Evolutionary conservation across 2,113 vertebrate species (phyloP).

Genomic region (Ceyx cyanopectus): DNA sequence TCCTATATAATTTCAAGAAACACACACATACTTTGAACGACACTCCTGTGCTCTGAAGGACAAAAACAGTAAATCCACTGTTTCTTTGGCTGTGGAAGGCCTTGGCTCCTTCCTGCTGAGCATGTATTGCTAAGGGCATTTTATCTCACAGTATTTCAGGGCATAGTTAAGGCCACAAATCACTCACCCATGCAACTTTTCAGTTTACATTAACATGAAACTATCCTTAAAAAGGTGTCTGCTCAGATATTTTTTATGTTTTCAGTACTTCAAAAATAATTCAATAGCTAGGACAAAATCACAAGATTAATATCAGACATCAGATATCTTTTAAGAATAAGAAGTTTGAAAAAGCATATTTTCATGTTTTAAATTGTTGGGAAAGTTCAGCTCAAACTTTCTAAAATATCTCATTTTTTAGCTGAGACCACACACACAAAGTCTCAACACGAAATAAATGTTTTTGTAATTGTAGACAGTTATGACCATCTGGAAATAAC

Average conservation of each 20-base stretch:
- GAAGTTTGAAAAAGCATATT: background rate
- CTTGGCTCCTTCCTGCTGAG: background rate
- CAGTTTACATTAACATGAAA: background rate
- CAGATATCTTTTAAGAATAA: background rate
- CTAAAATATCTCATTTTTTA: background rate
- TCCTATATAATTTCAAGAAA: background rate
- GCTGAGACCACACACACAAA: background rate
- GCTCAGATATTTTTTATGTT: background rate
- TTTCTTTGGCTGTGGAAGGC: background rate
- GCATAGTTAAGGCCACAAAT: background rate
- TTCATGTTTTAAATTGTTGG: background rate
- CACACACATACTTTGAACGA: background rate
- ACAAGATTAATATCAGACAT: background rate
- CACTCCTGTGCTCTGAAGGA: background rate
- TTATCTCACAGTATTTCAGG: slow-evolving; percentile 12
- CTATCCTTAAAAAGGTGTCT: background rate
- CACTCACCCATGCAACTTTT: background rate
- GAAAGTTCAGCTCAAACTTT: background rate
- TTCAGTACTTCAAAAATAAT: background rate
- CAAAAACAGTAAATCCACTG: background rate
- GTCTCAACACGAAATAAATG: background rate
- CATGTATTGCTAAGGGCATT: background rate
- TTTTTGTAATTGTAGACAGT: background rate
- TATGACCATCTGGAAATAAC: background rate
- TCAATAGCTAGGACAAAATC: background rate